Conservation (phyloP, 2,113 vertebrate species). For the Perca fluviatilis region DNA sequence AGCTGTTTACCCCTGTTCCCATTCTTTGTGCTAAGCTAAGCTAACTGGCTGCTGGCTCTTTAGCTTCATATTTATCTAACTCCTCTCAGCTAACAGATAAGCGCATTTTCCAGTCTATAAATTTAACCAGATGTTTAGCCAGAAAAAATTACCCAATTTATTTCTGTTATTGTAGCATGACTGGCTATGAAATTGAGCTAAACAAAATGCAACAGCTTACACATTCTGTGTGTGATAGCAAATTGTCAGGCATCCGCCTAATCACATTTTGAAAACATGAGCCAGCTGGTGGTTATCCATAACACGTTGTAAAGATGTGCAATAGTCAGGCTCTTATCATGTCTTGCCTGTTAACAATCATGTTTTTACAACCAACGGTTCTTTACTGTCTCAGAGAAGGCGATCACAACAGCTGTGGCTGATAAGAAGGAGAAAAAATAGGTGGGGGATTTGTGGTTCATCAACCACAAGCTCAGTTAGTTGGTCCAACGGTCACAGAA, state of each 20-base stretch:
- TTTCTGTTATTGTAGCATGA: neutral
- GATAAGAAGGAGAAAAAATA: conserved; percentile 53
- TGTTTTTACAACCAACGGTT: conserved; percentile 57
- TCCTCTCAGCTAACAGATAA: neutral
- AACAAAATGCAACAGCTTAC: neutral
- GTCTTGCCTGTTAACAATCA: conserved; percentile 52
- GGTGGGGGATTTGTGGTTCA: conserved; percentile 50
- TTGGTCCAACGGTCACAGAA: conserved; percentile 47
- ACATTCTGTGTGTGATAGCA: neutral
- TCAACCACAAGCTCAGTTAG: conserved; percentile 50
- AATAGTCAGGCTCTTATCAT: conserved; percentile 58
- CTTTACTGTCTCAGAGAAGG: conserved; percentile 7
- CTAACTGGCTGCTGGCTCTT: neutral
- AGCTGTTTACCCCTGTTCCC: neutral
- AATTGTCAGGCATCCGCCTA: conserved; percentile 21
- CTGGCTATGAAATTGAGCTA: neutral
- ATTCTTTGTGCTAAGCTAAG: neutral
- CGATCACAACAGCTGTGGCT: conserved; percentile 50
- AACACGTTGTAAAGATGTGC: conserved; percentile 55
- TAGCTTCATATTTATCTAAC: neutral
- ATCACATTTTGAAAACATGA: conserved; percentile 33
- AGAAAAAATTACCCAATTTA: neutral
- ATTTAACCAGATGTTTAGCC: neutral
- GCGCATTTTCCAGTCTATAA: neutral
- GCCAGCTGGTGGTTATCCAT: conserved; percentile 59